Percentiles rank a stretch among this genome's conserved stretches.
Conservation (phyloP, 2,888 invertebrate genomes). For the Hemithea aestivaria region DNA sequence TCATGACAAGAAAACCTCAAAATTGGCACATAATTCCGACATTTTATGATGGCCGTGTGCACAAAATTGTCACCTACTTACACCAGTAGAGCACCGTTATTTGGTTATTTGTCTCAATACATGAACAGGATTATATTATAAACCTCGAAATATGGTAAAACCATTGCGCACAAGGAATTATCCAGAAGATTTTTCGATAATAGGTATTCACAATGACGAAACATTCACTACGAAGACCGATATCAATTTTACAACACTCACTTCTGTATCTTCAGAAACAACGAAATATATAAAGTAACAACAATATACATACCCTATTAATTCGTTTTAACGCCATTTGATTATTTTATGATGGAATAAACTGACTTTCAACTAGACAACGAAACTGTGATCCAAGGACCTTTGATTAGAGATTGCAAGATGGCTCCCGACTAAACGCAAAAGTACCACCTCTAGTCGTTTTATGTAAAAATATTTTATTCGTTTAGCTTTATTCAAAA, state of each 20-base stretch:
- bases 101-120: constrained; percentile 13
- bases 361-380: constrained; percentile 89
- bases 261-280: constrained; percentile 39
- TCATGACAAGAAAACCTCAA: constrained; percentile 69
- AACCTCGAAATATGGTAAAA: constrained; percentile 18
- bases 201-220: constrained; percentile 82
- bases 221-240: constrained; percentile 77
- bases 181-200: constrained; percentile 80
- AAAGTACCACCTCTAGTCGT: constrained; percentile 85
- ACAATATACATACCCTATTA: constrained; percentile 90
- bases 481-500: constrained; percentile 46
- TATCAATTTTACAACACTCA: constrained; percentile 64
- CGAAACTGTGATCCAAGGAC: constrained; percentile 90
- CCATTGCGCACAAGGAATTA: constrained; percentile 66
- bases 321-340: constrained; percentile 98
- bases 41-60: constrained; percentile 80
- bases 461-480: constrained; percentile 62
- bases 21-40: constrained; percentile 79
- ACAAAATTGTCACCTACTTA: constrained; percentile 69
- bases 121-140: constrained; percentile 10
- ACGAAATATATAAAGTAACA: constrained; percentile 46
- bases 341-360: constrained; percentile 84
- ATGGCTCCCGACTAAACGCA: constrained; percentile 91
- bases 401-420: constrained; percentile 92
- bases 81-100: constrained; percentile 61